A percentile compares a stretch with the other conserved stretches of the same genome.
Evolutionary conservation across 1,140 invertebrate species (phyloP).

Genomic region (Sycobia sp.): DNA sequence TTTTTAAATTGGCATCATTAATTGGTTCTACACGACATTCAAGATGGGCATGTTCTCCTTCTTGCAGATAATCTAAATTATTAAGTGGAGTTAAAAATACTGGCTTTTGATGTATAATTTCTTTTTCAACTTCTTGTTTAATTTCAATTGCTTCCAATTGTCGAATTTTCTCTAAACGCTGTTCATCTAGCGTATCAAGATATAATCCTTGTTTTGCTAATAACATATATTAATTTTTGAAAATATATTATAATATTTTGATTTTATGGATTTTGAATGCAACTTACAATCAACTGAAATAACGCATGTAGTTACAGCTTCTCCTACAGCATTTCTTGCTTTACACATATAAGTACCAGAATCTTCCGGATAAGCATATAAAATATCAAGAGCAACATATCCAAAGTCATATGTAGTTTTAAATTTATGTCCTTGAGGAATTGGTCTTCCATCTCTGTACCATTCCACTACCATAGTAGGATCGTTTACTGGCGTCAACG

Average conservation of each 20-base stretch:
- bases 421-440: conserved; percentile 87
- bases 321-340: conserved; percentile 88
- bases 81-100: conserved; percentile 86
- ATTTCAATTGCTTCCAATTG: conserved; percentile 83
- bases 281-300: conserved; percentile 80
- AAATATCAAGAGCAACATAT: conserved; percentile 91
- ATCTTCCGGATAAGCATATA: conserved; percentile 96
- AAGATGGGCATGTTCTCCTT: conserved; percentile 91
- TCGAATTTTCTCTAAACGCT: conserved; percentile 85
- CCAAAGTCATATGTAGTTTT: conserved; percentile 96
- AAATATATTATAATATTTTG: neutral
- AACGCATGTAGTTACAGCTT: conserved; percentile 82
- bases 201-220: conserved; percentile 82
- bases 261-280: conserved; percentile 4
- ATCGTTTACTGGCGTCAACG: conserved; percentile 92
- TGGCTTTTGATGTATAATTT: conserved; percentile 79
- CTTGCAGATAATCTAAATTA: conserved; percentile 84
- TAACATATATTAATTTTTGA: conserved; percentile 26
- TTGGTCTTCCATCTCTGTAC: conserved; percentile 89
- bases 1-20: conserved; percentile 91
- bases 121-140: conserved; percentile 76
- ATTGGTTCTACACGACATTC: conserved; percentile 95
- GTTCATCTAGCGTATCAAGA: conserved; percentile 86
- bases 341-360: conserved; percentile 94
- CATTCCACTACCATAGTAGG: conserved; percentile 95